Evolutionary conservation across 2,797 vertebrate species (phyloP), one percentile per base, ranked within the genome.

Genomic region (Apogon hyalosoma): DNA sequence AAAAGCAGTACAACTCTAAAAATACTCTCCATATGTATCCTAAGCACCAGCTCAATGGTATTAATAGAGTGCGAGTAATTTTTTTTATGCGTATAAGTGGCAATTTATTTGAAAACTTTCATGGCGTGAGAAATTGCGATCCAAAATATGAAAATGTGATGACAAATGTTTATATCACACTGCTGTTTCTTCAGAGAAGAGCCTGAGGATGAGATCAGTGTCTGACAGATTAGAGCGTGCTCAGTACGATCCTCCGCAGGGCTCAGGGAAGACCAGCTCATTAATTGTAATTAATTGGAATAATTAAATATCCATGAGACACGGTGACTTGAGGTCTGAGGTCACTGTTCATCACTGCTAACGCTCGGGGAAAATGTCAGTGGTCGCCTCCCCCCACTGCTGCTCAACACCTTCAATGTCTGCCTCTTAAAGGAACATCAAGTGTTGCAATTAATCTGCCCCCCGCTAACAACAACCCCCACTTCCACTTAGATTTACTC

Each of bases 241-340:
- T 57, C 15, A 53, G 24, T 55, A n/a, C 41, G 3, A 38, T 52
- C 59, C 74, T 28, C 24, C 47, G 18, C 56, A 52, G 67, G 43
- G 21, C 67, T 10, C 18, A 0, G 31, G 16, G 51, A 49, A 49
- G 15, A 39, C 50, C 52, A 8, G 11, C 50, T 57, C 57, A 68
- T 85, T 76, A 54, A 74, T 64, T 72, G 57, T 70, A 64, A 81
- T 85, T 77, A 84, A 77, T 87, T 63, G 52, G 54, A 53, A 55
- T 76, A 55, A 78, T 85, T 77, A 80, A 80, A 79, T 52, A 77
- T 66, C 72, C 47, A 71, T 51, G 59, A 45, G 53, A 41, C 48
- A 3, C 11, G 33, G 46, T 24, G 54, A 51, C 69, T 73, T 4
- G 16, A 67, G 82, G 78, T 64, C 62, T 64, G 49, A 67, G 65